Evolutionary conservation across 1,140 invertebrate species (phyloP).

Genomic region (Musca vetustissima): DNA sequence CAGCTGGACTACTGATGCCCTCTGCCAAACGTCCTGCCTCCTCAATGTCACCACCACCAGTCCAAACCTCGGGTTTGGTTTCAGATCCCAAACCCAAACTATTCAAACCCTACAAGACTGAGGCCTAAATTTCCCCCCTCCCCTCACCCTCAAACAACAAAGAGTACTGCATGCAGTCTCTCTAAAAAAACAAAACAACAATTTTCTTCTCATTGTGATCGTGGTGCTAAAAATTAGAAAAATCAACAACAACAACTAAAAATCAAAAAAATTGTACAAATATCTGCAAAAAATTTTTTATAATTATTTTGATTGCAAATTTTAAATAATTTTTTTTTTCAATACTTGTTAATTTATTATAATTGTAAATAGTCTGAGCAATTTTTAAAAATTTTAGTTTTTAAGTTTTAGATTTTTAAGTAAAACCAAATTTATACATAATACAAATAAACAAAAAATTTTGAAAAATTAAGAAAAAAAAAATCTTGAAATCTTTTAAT

Average conservation of each 20-base stretch:
- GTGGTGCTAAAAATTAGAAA: slow-evolving; percentile 19
- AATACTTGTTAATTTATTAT: not conserved
- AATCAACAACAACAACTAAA: not conserved
- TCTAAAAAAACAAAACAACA: not conserved
- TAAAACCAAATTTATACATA: not conserved
- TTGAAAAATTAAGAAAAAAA: slow-evolving; percentile 1
- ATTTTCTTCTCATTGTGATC: not conserved
- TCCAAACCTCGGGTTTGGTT: slow-evolving; percentile 32
- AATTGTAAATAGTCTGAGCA: slow-evolving; percentile 4
- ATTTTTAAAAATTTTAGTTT: not conserved
- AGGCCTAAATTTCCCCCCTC: slow-evolving; percentile 52
- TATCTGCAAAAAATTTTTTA: not conserved
- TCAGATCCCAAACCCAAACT: slow-evolving; percentile 63
- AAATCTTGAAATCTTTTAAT: not conserved
- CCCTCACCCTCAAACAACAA: not conserved
- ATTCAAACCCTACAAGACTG: slow-evolving; percentile 71
- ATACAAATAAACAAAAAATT: slow-evolving; percentile 13
- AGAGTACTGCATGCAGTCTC: slow-evolving; percentile 17
- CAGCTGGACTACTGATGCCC: slow-evolving; percentile 40
- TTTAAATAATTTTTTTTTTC: not conserved
- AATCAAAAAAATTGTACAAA: slow-evolving; percentile 17
- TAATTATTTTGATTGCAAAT: not conserved
- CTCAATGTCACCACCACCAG: slow-evolving; percentile 40
- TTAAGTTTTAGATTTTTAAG: slow-evolving; percentile 17
- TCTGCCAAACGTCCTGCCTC: slow-evolving; percentile 44